phyloP scores from a whole-genome alignment of 1,140 invertebrate genomes.

The Alviniconcha marisindica region DNA sequence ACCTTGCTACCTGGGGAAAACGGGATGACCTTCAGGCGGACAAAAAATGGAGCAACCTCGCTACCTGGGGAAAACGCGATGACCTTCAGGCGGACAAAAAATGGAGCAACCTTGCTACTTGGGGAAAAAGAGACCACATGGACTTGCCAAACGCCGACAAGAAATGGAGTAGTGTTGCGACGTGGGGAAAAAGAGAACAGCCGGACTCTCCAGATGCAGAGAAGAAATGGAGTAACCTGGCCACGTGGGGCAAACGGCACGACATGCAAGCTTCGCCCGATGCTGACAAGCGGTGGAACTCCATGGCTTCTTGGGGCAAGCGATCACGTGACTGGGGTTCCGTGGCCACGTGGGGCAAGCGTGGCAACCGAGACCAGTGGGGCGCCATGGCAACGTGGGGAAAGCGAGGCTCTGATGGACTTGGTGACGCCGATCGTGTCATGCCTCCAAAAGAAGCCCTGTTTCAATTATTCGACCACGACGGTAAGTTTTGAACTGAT shows the following conservation, averaged over 20 bases:
- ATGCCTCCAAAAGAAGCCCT: background rate
- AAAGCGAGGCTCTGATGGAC: background rate
- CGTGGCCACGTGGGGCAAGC: conserved; percentile 32
- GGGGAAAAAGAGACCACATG: conserved; percentile 27
- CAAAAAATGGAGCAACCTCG: conserved; percentile 22
- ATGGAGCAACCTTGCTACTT: conserved; percentile 1
- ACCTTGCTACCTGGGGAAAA: conserved; percentile 24
- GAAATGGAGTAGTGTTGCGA: conserved; percentile 23
- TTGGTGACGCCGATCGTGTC: background rate
- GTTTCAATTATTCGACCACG: conserved; percentile 7
- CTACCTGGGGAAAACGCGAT: conserved; percentile 19
- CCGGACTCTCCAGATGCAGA: background rate
- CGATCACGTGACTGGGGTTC: conserved; percentile 5
- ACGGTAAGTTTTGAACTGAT: conserved; percentile 12
- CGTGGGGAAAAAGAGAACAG: conserved; percentile 20
- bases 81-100: background rate
- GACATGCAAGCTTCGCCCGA: background rate
- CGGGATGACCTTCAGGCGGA: background rate
- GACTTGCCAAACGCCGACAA: background rate
- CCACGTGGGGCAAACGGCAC: conserved; percentile 29
- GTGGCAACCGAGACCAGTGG: conserved; percentile 16
- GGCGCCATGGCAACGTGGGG: conserved; percentile 26
- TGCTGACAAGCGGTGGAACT: conserved; percentile 9
- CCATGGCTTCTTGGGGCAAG: conserved; percentile 31
- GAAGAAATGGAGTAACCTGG: conserved; percentile 34